Evolutionary conservation across 2,888 invertebrate genomes (phyloP), one percentile per base, ranked within the genome.

Genomic region (Scaptomyza tumidula): DNA sequence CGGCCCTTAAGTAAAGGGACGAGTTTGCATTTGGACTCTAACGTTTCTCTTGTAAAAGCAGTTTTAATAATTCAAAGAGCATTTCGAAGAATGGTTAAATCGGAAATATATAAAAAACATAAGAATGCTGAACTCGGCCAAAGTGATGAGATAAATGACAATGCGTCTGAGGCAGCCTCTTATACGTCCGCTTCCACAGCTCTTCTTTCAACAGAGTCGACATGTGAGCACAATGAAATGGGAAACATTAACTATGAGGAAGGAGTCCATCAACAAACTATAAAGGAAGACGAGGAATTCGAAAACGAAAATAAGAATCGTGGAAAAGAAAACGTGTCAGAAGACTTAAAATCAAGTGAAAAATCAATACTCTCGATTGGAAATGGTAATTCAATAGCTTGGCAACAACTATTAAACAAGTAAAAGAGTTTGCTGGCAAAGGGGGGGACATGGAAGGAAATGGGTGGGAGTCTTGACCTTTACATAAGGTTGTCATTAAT

Each of bases 61-160:
- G 86, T 84, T 46, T 89, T 93, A 56, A 93, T 94, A n/a, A 94
- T 94, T 81, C 94, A 94, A 88, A 93, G 94, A 90, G 93, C 94
- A 55, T 93, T 94, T 81, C 92, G 93, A 33, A 92, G 92, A 43
- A 71, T 79, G 70, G 56, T 75, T 24, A 67, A 53, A 5, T 59
- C 33, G 24, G 67, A 52, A n/a, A 64, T 39, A 55, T 61, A 46
- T 24, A 76, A 67, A 58, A 59, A 29, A 55, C 71, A 60, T 7
- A 57, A 55, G 19, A 66, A 70, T 11, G 65, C 64, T 10, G 72
- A 65, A 10, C 41, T 64, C 11, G 78, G 74, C 33, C 68, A 78
- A 24, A 37, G 46, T 37, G 75, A 80, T 39, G 88, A 85, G 16
- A 67, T 71, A 3, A 78, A 82, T 41, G 90, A 89, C 68, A 86